Evolutionary conservation across 2,888 invertebrate genomes (phyloP).

Genomic region (Rotaria macrura): DNA sequence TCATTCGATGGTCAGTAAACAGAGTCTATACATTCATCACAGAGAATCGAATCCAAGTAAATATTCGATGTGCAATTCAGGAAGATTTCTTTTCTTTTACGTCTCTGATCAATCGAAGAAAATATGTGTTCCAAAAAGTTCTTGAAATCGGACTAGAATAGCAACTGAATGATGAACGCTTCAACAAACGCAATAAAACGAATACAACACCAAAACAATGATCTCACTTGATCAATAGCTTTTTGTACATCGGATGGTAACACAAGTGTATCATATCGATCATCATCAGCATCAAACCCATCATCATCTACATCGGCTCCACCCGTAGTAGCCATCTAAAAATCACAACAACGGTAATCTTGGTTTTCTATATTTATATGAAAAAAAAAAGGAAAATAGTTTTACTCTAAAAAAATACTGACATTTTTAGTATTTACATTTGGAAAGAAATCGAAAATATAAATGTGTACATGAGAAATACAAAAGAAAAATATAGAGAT

Average conservation of each 20-base stretch:
- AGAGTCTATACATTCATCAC: too few species aligned
- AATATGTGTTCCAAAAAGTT: too few species aligned
- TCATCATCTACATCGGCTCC: not conserved
- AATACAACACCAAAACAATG: not conserved
- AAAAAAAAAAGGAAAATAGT: not conserved
- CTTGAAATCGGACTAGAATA: too few species aligned
- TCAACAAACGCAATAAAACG: too few species aligned
- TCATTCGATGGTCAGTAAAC: too few species aligned
- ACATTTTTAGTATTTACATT: not conserved
- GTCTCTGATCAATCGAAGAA: too few species aligned
- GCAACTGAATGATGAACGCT: too few species aligned
- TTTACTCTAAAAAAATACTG: not conserved
- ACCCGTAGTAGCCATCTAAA: not conserved
- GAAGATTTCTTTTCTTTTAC: too few species aligned
- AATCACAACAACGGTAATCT: not conserved
- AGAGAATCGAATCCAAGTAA: too few species aligned
- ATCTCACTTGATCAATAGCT: not conserved
- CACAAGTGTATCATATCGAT: conserved; percentile 1
- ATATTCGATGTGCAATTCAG: too few species aligned
- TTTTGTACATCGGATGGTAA: not conserved
- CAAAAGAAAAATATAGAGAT: not conserved
- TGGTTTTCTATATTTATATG: not conserved
- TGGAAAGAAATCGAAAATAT: not conserved
- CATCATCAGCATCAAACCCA: conserved; percentile 5
- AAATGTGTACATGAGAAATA: not conserved